Evolutionary conservation across 2,888 invertebrate species (phyloP).

Genomic region (Cephus rjabovi): DNA sequence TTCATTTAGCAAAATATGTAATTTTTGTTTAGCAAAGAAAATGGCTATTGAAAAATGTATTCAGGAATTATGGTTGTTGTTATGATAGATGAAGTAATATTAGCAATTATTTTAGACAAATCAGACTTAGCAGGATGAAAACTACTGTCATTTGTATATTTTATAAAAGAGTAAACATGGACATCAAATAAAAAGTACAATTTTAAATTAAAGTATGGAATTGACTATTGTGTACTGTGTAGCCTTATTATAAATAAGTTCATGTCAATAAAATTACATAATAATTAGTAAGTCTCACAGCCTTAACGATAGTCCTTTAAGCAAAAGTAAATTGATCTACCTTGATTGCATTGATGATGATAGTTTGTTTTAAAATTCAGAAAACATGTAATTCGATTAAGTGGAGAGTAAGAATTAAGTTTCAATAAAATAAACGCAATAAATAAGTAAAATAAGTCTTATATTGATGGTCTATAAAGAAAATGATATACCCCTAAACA

Average conservation of each 20-base stretch:
- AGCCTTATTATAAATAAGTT: not conserved
- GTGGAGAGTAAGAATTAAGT: not conserved
- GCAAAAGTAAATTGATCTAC: not conserved
- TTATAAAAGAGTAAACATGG: not conserved
- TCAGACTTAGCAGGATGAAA: not conserved
- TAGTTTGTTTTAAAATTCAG: not conserved
- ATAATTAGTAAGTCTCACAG: not conserved
- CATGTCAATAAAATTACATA: not conserved
- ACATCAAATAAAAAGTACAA: not conserved
- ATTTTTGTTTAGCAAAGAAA: not conserved
- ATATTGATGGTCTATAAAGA: not conserved
- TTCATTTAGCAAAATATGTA: not conserved
- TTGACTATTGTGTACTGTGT: not conserved
- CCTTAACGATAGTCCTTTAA: not conserved
- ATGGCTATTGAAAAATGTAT: not conserved
- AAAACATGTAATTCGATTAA: not conserved
- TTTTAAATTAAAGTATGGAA: not conserved
- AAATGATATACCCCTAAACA: conserved; percentile 61
- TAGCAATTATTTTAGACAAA: not conserved
- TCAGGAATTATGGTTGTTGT: not conserved
- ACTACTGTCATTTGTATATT: not conserved
- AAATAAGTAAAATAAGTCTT: not conserved
- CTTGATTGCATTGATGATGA: not conserved
- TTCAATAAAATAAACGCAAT: not conserved
- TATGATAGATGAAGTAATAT: not conserved